Conservation (phyloP, 2,113 vertebrate species). For the Parus major region DNA sequence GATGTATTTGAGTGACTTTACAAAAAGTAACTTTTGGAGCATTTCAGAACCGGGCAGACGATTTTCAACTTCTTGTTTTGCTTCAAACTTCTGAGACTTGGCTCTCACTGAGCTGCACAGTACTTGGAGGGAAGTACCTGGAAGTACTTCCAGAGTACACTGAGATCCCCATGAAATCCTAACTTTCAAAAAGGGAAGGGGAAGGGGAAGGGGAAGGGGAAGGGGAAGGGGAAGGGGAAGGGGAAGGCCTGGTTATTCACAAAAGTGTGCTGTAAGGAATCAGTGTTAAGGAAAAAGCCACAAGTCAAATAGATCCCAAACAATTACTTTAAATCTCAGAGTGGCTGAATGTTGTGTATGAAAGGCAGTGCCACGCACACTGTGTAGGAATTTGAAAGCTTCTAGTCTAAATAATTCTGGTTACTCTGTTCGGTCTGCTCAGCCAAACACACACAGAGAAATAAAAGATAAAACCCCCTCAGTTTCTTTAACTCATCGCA, state of each 20-base stretch:
- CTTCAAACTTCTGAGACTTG: background rate
- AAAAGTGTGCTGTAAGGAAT: background rate
- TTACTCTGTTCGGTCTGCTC: background rate
- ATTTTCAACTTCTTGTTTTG: background rate
- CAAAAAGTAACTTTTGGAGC: background rate
- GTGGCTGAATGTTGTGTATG: background rate
- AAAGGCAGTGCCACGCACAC: background rate
- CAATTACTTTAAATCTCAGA: background rate
- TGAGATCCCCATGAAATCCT: background rate
- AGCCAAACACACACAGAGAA: background rate
- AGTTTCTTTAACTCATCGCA: background rate
- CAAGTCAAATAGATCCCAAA: background rate
- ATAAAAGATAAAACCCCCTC: background rate
- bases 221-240: no score
- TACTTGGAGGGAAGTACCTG: background rate
- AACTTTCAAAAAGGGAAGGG: background rate
- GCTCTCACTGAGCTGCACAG: background rate
- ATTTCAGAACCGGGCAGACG: background rate
- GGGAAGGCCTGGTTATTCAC: background rate
- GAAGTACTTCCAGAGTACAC: background rate
- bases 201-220: no score
- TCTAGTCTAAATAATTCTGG: background rate
- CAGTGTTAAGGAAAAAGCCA: background rate
- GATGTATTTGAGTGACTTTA: background rate
- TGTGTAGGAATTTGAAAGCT: background rate